Percentiles rank a stretch among this genome's conserved stretches.
Evolutionary conservation across 2,113 vertebrate genomes (phyloP).

Genomic region (human): DNA sequence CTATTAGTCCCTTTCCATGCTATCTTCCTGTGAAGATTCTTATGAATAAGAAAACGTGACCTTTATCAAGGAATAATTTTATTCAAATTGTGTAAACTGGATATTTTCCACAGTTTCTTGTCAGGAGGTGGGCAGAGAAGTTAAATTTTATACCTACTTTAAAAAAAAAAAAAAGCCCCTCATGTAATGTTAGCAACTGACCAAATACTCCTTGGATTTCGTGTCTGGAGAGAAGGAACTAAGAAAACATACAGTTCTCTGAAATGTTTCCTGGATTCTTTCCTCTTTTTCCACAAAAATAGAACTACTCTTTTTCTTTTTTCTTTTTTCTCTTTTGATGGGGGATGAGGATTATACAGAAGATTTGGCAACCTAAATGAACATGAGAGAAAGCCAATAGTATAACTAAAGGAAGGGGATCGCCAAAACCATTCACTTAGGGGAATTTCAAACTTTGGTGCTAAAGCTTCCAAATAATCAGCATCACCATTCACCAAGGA

Average conservation of each 20-base stretch:
- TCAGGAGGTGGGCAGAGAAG: neutral
- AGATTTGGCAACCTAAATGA: neutral
- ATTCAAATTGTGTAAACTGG: conserved; percentile 31
- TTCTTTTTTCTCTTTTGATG: neutral
- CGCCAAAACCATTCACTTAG: neutral
- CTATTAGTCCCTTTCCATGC: accelerated
- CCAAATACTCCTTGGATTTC: conserved; percentile 33
- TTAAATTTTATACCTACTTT: conserved; percentile 8
- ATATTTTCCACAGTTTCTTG: neutral
- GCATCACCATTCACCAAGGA: neutral
- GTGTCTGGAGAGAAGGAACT: neutral
- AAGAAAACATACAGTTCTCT: neutral
- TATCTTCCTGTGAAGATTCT: neutral
- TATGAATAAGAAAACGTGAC: neutral
- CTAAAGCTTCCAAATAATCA: neutral
- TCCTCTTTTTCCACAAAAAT: conserved; percentile 34
- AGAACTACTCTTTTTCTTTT: neutral
- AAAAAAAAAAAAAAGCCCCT: neutral
- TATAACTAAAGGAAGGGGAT: neutral
- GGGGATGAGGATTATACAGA: neutral
- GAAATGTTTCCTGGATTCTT: conserved; percentile 47
- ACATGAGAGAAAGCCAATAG: conserved; percentile 32
- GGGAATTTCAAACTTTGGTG: conserved; percentile 7
- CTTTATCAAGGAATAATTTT: conserved; percentile 9
- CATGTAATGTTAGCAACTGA: conserved; percentile 33